A percentile compares a stretch with the other conserved stretches of the same genome.
Evolutionary conservation across 1,140 invertebrate genomes (phyloP).

Genomic region (Drosophila micromelanica): DNA sequence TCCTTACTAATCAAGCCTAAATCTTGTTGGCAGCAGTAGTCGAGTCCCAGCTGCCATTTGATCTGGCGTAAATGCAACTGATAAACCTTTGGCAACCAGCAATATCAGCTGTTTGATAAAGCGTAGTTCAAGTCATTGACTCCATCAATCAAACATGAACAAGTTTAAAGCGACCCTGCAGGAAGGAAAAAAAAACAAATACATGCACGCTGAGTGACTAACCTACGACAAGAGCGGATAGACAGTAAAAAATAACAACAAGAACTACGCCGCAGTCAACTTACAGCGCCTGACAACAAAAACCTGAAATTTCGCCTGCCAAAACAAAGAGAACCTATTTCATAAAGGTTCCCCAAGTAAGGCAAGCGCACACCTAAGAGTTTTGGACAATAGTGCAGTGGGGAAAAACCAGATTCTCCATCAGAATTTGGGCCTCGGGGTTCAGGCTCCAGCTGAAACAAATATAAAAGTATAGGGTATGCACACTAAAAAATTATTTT

Average conservation of each 20-base stretch:
- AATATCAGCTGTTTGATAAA: constrained; percentile 34
- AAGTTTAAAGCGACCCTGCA: constrained; percentile 26
- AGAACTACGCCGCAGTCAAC: constrained; percentile 19
- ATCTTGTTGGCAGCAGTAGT: neutral
- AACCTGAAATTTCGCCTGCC: constrained; percentile 75
- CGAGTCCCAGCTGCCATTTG: neutral
- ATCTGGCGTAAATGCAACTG: constrained; percentile 22
- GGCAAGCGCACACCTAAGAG: constrained; percentile 50
- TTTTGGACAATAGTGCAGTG: constrained; percentile 24
- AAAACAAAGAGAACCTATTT: constrained; percentile 64
- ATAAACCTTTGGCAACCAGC: constrained; percentile 59
- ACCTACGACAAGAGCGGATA: constrained; percentile 73
- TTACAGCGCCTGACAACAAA: constrained; percentile 66
- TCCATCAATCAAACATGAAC: constrained; percentile 62
- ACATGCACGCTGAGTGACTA: constrained; percentile 61
- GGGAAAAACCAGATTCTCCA: constrained; percentile 38
- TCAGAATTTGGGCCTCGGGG: constrained; percentile 24
- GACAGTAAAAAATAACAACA: constrained; percentile 46
- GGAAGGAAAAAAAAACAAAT: constrained; percentile 29
- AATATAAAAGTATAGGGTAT: constrained; percentile 26
- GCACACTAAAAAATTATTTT: constrained; percentile 1
- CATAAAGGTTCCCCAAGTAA: constrained; percentile 50
- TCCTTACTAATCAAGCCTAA: neutral
- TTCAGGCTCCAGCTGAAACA: constrained; percentile 26
- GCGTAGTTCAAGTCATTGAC: constrained; percentile 58